These are phyloP conservation scores for Simalia tracyae DNA, from an alignment of 2,797 vertebrate genomes.

Conservation along the genomic window DNA sequence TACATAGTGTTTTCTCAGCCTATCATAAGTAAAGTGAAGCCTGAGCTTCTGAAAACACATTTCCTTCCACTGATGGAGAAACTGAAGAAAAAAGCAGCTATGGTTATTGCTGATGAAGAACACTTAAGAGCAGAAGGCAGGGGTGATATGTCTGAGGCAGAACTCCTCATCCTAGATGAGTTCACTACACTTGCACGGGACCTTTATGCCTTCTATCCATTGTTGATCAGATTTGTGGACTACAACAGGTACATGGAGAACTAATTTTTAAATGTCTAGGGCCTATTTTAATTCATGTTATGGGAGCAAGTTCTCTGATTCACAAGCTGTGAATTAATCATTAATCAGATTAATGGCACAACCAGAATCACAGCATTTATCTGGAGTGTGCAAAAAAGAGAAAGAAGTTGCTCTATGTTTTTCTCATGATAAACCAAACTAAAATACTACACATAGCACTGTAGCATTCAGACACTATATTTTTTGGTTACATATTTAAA, in stretches of 20 bases:
- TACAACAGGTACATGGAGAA: slow-evolving; percentile 86
- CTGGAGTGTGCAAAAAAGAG: neutral
- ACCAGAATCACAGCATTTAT: neutral
- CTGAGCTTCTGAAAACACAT: slow-evolving; percentile 90
- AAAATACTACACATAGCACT: neutral
- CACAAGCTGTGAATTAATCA: neutral
- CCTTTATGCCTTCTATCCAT: slow-evolving; percentile 95
- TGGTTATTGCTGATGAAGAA: slow-evolving; percentile 90
- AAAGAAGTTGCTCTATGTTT: too few species aligned
- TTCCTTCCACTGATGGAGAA: slow-evolving; percentile 97
- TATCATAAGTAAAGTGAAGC: slow-evolving; percentile 93
- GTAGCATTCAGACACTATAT: neutral
- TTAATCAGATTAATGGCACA: neutral
- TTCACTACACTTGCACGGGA: slow-evolving; percentile 91
- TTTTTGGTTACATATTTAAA: neutral
- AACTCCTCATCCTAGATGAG: slow-evolving; percentile 94
- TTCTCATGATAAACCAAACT: neutral
- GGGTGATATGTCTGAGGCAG: slow-evolving; percentile 94
- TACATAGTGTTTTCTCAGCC: slow-evolving; percentile 93
- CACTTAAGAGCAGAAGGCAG: slow-evolving; percentile 91
- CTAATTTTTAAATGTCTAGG: neutral
- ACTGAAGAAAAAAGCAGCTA: slow-evolving; percentile 92
- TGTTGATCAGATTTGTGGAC: slow-evolving; percentile 94
- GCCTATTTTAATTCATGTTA: neutral
- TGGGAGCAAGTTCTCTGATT: neutral